Evolutionary conservation across 2,888 invertebrate genomes (phyloP).

Genomic region (Teinopalpus imperialis): DNA sequence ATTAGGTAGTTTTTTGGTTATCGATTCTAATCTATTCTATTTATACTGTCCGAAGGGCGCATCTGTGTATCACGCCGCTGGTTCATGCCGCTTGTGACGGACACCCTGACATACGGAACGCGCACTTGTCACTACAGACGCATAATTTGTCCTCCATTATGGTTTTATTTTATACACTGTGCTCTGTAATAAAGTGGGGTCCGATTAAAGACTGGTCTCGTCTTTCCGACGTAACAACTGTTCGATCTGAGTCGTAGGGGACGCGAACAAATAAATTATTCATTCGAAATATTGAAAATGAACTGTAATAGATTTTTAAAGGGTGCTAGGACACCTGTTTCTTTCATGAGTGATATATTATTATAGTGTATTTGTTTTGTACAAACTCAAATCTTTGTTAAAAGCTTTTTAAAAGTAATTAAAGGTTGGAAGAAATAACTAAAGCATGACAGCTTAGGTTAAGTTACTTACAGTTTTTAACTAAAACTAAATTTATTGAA

Average conservation of each 20-base stretch:
- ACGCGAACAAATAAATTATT: constrained; percentile 62
- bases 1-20: no score
- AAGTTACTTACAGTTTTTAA: no score
- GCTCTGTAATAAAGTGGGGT: constrained; percentile 67
- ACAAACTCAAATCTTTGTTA: no score
- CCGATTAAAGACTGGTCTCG: constrained; percentile 71
- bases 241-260: constrained; percentile 49
- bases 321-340: constrained; percentile 59
- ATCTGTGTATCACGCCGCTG: constrained; percentile 42
- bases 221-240: constrained; percentile 74
- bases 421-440: no score
- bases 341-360: constrained; percentile 35
- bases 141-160: constrained; percentile 79
- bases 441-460: no score
- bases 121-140: constrained; percentile 69
- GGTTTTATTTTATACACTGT: constrained; percentile 55
- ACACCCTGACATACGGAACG: constrained; percentile 75
- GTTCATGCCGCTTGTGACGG: constrained; percentile 54
- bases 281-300: constrained; percentile 74
- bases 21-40: no score
- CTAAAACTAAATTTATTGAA: no score
- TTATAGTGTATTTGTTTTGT: no score
- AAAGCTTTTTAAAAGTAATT: no score
- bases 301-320: constrained; percentile 62
- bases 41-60: no score